Conservation (phyloP, 2,113 vertebrate genomes). For the Phalacrocorax aristotelis region DNA sequence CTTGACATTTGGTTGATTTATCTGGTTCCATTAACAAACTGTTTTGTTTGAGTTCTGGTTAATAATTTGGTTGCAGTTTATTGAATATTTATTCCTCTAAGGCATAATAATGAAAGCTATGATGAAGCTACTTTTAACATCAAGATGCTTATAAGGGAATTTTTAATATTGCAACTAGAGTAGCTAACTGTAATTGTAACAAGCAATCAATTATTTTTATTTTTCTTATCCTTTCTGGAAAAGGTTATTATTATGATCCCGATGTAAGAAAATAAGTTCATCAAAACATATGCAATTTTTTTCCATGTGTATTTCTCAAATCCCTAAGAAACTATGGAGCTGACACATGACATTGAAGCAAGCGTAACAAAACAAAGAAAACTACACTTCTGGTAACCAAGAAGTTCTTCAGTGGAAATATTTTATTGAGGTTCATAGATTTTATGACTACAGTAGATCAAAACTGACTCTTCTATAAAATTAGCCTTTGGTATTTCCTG, state of each 20-base stretch:
- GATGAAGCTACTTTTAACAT: neutral
- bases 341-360: neutral
- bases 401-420: neutral
- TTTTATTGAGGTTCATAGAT: neutral
- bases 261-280: neutral
- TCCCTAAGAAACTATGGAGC: neutral
- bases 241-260: neutral
- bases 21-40: neutral
- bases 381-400: neutral
- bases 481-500: neutral
- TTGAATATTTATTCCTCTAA: neutral
- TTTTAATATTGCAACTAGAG: neutral
- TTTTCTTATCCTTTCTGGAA: neutral
- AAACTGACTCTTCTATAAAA: neutral
- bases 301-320: neutral
- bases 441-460: neutral
- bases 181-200: neutral
- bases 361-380: neutral
- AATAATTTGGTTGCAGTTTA: neutral
- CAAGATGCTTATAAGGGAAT: neutral
- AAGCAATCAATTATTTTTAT: neutral
- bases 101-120: neutral
- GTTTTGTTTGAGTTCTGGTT: neutral
- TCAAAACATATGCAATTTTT: neutral
- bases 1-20: neutral